phyloP scores from a whole-genome alignment of 53 echinoderm and acorn worm species.

The Henricia sp. region DNA sequence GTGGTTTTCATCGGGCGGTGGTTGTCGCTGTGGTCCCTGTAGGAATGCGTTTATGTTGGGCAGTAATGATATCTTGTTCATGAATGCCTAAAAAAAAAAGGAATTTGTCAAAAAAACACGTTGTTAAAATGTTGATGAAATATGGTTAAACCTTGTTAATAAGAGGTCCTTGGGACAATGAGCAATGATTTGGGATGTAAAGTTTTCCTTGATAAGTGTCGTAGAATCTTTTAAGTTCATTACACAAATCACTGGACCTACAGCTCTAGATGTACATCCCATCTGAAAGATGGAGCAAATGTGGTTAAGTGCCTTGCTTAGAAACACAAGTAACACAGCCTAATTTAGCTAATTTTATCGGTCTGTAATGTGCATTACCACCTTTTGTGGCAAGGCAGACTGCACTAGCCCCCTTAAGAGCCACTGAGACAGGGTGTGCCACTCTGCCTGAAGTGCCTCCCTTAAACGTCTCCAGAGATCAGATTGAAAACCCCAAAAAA shows the following conservation, averaged over 20 bases:
- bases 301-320: no score
- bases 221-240: neutral
- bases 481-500: neutral
- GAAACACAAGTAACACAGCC: no score
- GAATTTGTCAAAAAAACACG: neutral
- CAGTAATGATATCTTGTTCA: constrained; percentile 55
- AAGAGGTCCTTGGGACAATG: neutral
- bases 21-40: constrained; percentile 55
- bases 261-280: no score
- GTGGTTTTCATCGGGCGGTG: constrained; percentile 59
- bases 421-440: no score
- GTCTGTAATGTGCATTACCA: no score
- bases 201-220: neutral
- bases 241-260: neutral
- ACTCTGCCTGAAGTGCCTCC: no score
- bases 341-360: no score
- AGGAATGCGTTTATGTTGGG: constrained; percentile 72
- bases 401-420: no score
- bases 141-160: neutral
- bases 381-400: no score
- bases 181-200: no score
- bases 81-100: no score
- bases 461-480: neutral
- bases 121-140: neutral
- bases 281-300: no score